Percentiles rank a stretch among this genome's conserved stretches.
Conservation (phyloP, 2,888 invertebrate species). For the Acrobasis consociella region DNA sequence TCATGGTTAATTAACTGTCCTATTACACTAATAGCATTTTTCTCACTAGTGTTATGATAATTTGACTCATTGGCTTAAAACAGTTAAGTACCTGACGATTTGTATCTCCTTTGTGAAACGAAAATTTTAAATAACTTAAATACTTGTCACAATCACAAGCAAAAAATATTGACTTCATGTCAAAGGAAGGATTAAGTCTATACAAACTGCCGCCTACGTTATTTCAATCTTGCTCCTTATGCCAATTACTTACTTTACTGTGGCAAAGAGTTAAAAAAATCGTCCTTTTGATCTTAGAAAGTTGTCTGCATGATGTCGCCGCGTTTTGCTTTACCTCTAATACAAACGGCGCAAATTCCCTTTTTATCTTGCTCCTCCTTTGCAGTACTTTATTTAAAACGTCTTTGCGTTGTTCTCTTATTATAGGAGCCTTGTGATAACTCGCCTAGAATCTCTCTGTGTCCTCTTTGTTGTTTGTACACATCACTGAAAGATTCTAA, state of each 20-base stretch:
- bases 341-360: slow-evolving; percentile 51
- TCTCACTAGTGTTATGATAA: too few species aligned
- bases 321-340: slow-evolving; percentile 49
- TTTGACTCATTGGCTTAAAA: too few species aligned
- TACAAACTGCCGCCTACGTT: slow-evolving; percentile 4
- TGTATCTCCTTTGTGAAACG: background rate
- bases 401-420: slow-evolving; percentile 42
- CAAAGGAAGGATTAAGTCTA: slow-evolving; percentile 16
- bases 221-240: slow-evolving; percentile 7
- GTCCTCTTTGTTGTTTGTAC: slow-evolving; percentile 36
- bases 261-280: slow-evolving; percentile 14
- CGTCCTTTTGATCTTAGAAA: slow-evolving; percentile 19
- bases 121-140: slow-evolving; percentile 2
- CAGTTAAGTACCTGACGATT: background rate
- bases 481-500: background rate
- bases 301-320: slow-evolving; percentile 30
- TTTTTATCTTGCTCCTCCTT: slow-evolving; percentile 46
- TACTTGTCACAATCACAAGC: background rate
- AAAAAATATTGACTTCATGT: background rate
- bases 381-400: slow-evolving; percentile 55
- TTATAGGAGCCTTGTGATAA: slow-evolving; percentile 47
- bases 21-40: too few species aligned
- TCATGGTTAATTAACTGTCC: too few species aligned
- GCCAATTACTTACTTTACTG: slow-evolving; percentile 17
- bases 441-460: slow-evolving; percentile 46